phyloP scores from a whole-genome alignment of 1,140 invertebrate species.

The Drosophila oshimai region DNA sequence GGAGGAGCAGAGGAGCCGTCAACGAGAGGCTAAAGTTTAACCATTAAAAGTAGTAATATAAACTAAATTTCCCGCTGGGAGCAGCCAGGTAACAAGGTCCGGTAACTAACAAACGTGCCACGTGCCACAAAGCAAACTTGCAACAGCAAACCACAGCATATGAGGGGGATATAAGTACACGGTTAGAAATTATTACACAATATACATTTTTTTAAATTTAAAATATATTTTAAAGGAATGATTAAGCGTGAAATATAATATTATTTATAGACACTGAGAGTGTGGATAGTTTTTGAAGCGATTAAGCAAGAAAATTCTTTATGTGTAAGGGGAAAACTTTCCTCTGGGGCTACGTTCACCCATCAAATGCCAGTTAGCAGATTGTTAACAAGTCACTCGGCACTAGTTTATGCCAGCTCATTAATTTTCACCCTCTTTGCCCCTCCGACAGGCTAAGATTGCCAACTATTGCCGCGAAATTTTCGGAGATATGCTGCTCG shows the following conservation, averaged over 20 bases:
- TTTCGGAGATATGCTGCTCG: constrained; percentile 97
- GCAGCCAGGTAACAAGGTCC: constrained; percentile 28
- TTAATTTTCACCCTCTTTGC: background rate
- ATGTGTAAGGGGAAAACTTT: constrained; percentile 1
- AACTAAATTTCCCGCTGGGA: constrained; percentile 93
- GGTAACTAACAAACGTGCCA: background rate
- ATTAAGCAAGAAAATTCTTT: no score
- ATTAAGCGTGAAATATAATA: no score
- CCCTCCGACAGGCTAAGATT: constrained; percentile 92
- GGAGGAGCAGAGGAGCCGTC: background rate
- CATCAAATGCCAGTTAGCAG: constrained; percentile 59
- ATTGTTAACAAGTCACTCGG: constrained; percentile 24
- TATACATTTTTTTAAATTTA: no score
- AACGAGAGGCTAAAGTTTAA: constrained; percentile 58
- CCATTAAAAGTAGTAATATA: constrained; percentile 83
- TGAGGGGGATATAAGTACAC: background rate
- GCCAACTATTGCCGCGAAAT: constrained; percentile 97
- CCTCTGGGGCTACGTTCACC: background rate
- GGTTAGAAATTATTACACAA: background rate
- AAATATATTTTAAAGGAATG: no score
- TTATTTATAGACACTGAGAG: no score
- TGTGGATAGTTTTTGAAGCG: background rate
- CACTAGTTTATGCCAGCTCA: constrained; percentile 1
- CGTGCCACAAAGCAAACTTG: constrained; percentile 31
- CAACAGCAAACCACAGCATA: constrained; percentile 13